These are phyloP conservation scores for Cetoscarus ocellatus DNA, from an alignment of 2,797 vertebrate species.

Conservation along the genomic window DNA sequence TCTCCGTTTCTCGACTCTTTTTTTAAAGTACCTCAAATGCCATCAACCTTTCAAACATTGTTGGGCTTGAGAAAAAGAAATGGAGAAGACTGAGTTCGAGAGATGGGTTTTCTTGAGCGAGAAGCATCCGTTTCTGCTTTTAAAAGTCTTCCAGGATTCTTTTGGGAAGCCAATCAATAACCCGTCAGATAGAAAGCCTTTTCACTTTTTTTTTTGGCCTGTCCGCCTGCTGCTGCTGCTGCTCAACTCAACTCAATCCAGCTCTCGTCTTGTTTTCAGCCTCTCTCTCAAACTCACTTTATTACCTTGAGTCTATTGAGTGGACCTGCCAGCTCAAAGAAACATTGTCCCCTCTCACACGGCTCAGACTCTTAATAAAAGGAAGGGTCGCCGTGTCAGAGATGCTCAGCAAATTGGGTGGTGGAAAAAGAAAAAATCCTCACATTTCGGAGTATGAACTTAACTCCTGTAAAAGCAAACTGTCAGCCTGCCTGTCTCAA, in stretches of 20 bases:
- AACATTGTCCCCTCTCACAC: conserved; percentile 62
- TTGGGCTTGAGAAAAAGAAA: conserved; percentile 39
- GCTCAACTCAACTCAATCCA: conserved; percentile 67
- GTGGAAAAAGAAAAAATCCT: conserved; percentile 41
- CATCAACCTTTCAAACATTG: conserved; percentile 35
- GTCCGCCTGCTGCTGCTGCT: conserved; percentile 47
- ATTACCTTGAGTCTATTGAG: conserved; percentile 75
- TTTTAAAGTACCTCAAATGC: conserved; percentile 15
- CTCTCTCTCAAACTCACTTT: conserved; percentile 66
- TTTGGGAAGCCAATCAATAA: conserved; percentile 75
- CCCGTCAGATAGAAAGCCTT: conserved; percentile 68
- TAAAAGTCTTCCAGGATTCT: conserved; percentile 52
- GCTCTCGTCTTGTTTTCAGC: conserved; percentile 55
- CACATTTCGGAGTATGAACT: conserved; percentile 58
- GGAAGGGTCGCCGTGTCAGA: conserved; percentile 71
- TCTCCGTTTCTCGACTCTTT: conserved; percentile 17
- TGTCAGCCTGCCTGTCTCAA: conserved; percentile 19
- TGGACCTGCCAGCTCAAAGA: conserved; percentile 64
- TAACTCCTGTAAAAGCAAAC: conserved; percentile 58
- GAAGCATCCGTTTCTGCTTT: conserved; percentile 37
- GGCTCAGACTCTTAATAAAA: conserved; percentile 72
- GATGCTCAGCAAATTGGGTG: conserved; percentile 72
- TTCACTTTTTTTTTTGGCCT: conserved; percentile 52
- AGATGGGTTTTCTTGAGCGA: conserved; percentile 16
- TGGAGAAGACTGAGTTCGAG: neutral